These are phyloP conservation scores for Phrynocephalus forsythii DNA, from an alignment of 2,797 vertebrate species.

Conservation along the genomic window DNA sequence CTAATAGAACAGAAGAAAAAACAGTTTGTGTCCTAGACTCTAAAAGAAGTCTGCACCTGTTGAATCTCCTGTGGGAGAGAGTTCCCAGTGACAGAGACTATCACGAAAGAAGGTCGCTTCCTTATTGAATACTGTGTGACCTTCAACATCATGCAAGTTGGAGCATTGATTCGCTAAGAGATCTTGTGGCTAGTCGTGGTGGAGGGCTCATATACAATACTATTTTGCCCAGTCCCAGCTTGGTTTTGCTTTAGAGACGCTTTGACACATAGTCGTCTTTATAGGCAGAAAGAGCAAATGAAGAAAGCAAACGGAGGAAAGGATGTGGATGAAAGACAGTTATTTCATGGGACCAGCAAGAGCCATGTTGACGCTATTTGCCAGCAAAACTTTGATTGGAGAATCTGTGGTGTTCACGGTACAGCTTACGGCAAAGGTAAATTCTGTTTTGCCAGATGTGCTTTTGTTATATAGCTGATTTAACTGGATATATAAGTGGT, in stretches of 20 bases:
- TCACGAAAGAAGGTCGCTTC: neutral
- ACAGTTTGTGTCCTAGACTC: neutral
- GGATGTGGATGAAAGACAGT: constrained; percentile 77
- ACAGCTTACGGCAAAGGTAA: constrained; percentile 90
- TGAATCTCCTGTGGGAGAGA: neutral
- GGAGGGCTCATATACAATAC: too few species aligned
- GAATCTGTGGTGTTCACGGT: constrained; percentile 88
- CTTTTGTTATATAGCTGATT: neutral
- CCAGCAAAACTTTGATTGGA: constrained; percentile 92
- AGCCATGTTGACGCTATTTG: constrained; percentile 84
- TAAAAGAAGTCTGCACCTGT: neutral
- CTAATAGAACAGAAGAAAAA: too few species aligned
- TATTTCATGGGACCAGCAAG: constrained; percentile 90
- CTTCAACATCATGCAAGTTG: neutral
- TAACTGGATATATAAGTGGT: neutral
- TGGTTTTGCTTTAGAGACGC: neutral
- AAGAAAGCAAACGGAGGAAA: constrained; percentile 79
- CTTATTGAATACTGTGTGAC: neutral
- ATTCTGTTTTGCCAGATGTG: neutral
- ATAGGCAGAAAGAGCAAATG: constrained; percentile 91
- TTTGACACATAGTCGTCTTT: constrained; percentile 15
- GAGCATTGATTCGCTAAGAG: neutral
- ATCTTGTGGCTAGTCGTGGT: neutral
- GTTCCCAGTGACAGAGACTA: neutral
- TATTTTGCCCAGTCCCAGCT: neutral